A percentile compares a stretch with the other conserved stretches of the same genome.
These are phyloP conservation scores for Forpus xanthops DNA, from an alignment of 2,797 vertebrate species.

Conservation along the genomic window DNA sequence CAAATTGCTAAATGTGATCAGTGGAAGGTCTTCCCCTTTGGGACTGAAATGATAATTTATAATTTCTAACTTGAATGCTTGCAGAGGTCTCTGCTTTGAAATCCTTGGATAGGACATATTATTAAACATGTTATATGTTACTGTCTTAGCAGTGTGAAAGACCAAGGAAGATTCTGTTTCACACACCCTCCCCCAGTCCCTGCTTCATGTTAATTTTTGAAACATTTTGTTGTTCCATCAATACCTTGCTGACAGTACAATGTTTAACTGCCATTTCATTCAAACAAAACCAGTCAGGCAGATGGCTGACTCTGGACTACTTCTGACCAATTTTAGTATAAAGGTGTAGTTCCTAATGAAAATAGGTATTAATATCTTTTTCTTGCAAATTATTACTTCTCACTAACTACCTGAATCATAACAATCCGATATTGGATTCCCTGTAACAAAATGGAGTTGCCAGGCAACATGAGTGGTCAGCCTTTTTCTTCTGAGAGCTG, in stretches of 20 bases:
- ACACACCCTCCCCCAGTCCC: not conserved
- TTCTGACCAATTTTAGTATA: constrained; percentile 57
- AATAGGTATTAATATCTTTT: constrained; percentile 59
- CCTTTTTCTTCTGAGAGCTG: constrained; percentile 11
- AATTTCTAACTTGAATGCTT: not conserved
- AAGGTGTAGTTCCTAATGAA: constrained; percentile 52
- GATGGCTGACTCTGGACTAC: constrained; percentile 5
- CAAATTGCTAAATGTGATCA: accelerated
- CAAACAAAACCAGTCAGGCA: constrained; percentile 37
- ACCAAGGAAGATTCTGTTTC: not conserved
- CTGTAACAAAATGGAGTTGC: constrained; percentile 63
- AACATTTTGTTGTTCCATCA: not conserved
- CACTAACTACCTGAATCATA: constrained; percentile 39
- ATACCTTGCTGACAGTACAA: not conserved
- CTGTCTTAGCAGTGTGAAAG: not conserved
- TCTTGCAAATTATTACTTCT: constrained; percentile 67
- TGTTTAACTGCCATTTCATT: constrained; percentile 28
- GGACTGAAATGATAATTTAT: not conserved
- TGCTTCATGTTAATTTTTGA: not conserved
- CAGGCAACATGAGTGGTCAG: constrained; percentile 48
- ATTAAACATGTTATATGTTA: not conserved
- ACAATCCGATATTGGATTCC: constrained; percentile 28
- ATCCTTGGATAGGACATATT: not conserved
- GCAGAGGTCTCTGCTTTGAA: not conserved
- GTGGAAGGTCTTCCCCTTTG: not conserved